Evolutionary conservation across 2,888 invertebrate genomes (phyloP).

Genomic region (Platypus cylindrus): DNA sequence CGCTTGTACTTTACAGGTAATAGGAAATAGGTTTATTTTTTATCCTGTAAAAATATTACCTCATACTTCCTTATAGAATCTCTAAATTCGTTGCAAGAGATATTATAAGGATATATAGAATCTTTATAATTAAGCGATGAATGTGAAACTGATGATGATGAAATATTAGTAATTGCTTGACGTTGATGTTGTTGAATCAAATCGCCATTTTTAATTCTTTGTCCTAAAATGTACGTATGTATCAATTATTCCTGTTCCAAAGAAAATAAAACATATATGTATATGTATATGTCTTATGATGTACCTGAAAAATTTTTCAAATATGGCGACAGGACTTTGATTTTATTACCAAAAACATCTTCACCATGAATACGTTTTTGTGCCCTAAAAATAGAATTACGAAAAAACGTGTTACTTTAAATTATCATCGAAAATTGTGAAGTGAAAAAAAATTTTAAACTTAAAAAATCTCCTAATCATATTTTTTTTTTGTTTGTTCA

Average conservation of each 20-base stretch:
- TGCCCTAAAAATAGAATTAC: conserved; percentile 43
- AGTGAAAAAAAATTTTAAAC: no score
- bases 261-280: neutral
- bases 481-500: no score
- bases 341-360: conserved; percentile 68
- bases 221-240: conserved; percentile 17
- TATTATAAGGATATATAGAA: conserved; percentile 12
- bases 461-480: no score
- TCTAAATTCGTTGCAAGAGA: conserved; percentile 6
- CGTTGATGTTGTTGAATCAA: conserved; percentile 7
- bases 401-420: no score
- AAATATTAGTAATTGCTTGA: conserved; percentile 3
- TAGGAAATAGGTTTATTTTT: no score
- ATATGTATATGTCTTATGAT: no score
- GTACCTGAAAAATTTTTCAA: conserved; percentile 23
- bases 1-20: no score
- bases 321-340: conserved; percentile 36
- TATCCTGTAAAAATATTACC: no score
- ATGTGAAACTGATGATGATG: conserved; percentile 17
- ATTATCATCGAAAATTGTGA: no score
- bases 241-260: neutral
- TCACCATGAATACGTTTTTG: conserved; percentile 75
- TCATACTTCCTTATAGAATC: conserved; percentile 12
- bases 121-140: conserved; percentile 12
- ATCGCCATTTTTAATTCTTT: conserved; percentile 18